Conservation (phyloP, 2,888 invertebrate species). For the Bombylius discolor region DNA sequence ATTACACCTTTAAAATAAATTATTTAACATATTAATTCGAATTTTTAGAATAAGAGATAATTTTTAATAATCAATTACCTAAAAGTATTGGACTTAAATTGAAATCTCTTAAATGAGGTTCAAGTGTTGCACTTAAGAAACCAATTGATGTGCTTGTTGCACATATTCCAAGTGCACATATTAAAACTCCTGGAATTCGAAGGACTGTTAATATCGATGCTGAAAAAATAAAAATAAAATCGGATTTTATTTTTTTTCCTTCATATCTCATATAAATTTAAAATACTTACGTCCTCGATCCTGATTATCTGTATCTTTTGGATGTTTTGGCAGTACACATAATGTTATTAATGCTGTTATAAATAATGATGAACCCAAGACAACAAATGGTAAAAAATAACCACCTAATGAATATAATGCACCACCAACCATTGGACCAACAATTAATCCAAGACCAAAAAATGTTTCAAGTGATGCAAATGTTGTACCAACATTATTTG, state of each 20-base stretch:
- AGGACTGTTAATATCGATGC: conserved; percentile 52
- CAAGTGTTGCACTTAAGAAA: conserved; percentile 78
- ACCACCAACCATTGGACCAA: conserved; percentile 83
- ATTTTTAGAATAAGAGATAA: too few relatives aligned
- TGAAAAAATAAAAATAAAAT: conserved; percentile 24
- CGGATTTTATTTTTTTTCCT: not conserved
- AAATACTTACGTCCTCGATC: conserved; percentile 45
- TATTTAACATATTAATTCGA: not conserved
- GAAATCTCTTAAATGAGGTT: conserved; percentile 59
- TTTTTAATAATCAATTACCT: conserved; percentile 1
- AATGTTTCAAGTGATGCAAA: conserved; percentile 79
- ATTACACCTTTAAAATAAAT: conserved; percentile 51
- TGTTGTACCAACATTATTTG: conserved; percentile 69
- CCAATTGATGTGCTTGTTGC: conserved; percentile 72
- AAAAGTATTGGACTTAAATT: conserved; percentile 15
- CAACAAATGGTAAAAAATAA: conserved; percentile 67
- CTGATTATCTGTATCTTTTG: conserved; percentile 42
- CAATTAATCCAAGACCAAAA: conserved; percentile 75
- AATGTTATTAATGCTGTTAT: conserved; percentile 62
- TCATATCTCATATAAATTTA: not conserved
- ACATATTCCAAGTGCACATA: conserved; percentile 58
- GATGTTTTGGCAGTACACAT: conserved; percentile 53
- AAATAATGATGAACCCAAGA: conserved; percentile 62
- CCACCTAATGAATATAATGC: conserved; percentile 68
- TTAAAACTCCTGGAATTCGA: conserved; percentile 58